A percentile compares a stretch with the other conserved stretches of the same genome.
phyloP scores from a whole-genome alignment of 1,140 invertebrate genomes.

The Centruroides sculpturatus region DNA sequence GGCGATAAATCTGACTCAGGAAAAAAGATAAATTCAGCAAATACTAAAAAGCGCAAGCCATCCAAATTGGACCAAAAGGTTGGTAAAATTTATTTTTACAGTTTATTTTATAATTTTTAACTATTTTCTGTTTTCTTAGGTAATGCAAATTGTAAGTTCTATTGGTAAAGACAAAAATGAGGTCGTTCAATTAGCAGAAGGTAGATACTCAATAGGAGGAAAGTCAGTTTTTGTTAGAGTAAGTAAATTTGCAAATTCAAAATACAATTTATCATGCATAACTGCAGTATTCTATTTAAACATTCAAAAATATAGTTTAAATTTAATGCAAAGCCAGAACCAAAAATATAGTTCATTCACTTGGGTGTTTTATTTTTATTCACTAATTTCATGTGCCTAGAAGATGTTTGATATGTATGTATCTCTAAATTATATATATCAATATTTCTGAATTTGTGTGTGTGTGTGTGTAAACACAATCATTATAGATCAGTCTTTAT shows the following conservation, averaged over 20 bases:
- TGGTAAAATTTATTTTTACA: background rate
- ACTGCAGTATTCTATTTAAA: too few species aligned
- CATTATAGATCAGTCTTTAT: too few species aligned
- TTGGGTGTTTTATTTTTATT: too few species aligned
- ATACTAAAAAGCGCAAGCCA: conserved; percentile 8
- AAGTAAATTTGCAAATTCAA: conserved; percentile 21
- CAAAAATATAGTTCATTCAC: too few species aligned
- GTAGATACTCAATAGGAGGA: conserved; percentile 63
- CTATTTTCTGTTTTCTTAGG: conserved; percentile 17
- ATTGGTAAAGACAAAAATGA: conserved; percentile 32
- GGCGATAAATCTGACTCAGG: too few species aligned
- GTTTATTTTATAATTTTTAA: background rate
- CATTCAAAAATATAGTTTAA: too few species aligned
- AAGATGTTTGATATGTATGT: too few species aligned
- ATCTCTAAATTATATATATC: too few species aligned
- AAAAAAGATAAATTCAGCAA: background rate
- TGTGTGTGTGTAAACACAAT: too few species aligned
- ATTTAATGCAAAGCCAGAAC: too few species aligned
- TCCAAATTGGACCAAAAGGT: conserved; percentile 46
- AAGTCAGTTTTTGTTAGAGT: conserved; percentile 60
- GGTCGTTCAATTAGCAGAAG: conserved; percentile 62
- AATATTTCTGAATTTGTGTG: too few species aligned
- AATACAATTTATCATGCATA: background rate
- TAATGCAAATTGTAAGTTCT: conserved; percentile 25
- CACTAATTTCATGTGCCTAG: too few species aligned